phyloP scores from a whole-genome alignment of 2,797 vertebrate genomes.

The Sebastes steindachneri region DNA sequence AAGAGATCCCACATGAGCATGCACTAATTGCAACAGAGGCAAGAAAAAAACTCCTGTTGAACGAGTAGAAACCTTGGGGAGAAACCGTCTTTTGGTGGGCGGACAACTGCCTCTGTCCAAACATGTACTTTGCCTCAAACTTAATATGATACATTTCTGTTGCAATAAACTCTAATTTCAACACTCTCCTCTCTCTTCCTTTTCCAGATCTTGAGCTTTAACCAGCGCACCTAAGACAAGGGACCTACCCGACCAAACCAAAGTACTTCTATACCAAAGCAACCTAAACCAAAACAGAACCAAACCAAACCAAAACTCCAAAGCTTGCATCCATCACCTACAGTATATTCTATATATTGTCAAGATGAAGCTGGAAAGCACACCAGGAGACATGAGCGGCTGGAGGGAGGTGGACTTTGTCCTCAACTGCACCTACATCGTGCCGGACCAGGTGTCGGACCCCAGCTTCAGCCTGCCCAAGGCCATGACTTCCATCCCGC shows the following conservation, averaged over 20 bases:
- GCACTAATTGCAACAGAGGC: too few species aligned
- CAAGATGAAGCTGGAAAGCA: constrained; percentile 78
- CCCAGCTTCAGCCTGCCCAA: constrained; percentile 72
- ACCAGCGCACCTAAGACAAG: constrained; percentile 51
- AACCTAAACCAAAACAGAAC: constrained; percentile 48
- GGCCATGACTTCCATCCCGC: constrained; percentile 84
- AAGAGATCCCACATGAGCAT: too few species aligned
- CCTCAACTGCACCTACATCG: constrained; percentile 83
- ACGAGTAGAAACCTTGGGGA: too few species aligned
- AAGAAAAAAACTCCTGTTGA: too few species aligned
- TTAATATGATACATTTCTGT: background rate
- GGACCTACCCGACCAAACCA: constrained; percentile 38
- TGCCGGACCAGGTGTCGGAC: constrained; percentile 80
- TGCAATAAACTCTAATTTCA: background rate
- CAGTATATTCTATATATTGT: background rate
- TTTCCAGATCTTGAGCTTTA: constrained; percentile 66
- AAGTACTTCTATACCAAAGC: constrained; percentile 68
- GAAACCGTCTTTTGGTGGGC: too few species aligned
- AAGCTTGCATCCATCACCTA: background rate
- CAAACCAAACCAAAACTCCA: constrained; percentile 8
- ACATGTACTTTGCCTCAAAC: background rate
- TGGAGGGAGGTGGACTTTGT: constrained; percentile 83
- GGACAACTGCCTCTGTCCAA: background rate
- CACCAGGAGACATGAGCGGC: constrained; percentile 65
- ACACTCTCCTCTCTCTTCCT: background rate